These are phyloP conservation scores for Araneus ventricosus DNA, from an alignment of 1,140 invertebrate genomes.

Conservation along the genomic window DNA sequence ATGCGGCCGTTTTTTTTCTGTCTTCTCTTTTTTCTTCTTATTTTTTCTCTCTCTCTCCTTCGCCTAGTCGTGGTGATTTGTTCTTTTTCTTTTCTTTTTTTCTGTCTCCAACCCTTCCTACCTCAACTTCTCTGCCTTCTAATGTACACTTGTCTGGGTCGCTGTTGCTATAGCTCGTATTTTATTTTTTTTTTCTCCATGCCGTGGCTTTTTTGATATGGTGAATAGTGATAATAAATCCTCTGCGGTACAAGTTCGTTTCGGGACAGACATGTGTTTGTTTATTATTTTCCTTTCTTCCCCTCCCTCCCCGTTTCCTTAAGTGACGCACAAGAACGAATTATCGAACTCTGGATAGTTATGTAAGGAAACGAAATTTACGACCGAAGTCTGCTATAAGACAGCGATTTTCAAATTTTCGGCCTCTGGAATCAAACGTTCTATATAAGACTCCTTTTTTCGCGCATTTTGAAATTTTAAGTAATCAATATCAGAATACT, in stretches of 20 bases:
- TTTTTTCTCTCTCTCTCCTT: slow-evolving; percentile 11
- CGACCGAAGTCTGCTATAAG: too few relatives aligned
- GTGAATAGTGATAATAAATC: slow-evolving; percentile 9
- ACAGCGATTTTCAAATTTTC: too few relatives aligned
- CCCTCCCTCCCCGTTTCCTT: neutral
- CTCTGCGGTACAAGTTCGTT: neutral
- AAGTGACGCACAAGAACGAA: too few relatives aligned
- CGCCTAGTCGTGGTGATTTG: neutral
- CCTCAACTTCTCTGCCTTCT: slow-evolving; percentile 5
- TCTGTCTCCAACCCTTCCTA: neutral
- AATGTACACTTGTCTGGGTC: slow-evolving; percentile 50
- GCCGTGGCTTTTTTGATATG: neutral
- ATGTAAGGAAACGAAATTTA: too few relatives aligned
- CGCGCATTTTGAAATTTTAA: too few relatives aligned
- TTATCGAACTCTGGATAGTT: too few relatives aligned
- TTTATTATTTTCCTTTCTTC: neutral
- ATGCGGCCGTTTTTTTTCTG: slow-evolving; percentile 56
- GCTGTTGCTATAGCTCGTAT: slow-evolving; percentile 28
- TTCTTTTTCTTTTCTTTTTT: slow-evolving; percentile 15
- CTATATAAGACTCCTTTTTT: too few relatives aligned
- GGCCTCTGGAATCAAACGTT: too few relatives aligned
- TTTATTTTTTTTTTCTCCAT: slow-evolving; percentile 21
- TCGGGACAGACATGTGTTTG: slow-evolving; percentile 28
- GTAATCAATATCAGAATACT: too few relatives aligned
- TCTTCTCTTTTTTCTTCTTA: neutral